Percentiles rank a stretch among this genome's conserved stretches.
Conservation (phyloP, 2,113 vertebrate species). For the Macrotus californicus region DNA sequence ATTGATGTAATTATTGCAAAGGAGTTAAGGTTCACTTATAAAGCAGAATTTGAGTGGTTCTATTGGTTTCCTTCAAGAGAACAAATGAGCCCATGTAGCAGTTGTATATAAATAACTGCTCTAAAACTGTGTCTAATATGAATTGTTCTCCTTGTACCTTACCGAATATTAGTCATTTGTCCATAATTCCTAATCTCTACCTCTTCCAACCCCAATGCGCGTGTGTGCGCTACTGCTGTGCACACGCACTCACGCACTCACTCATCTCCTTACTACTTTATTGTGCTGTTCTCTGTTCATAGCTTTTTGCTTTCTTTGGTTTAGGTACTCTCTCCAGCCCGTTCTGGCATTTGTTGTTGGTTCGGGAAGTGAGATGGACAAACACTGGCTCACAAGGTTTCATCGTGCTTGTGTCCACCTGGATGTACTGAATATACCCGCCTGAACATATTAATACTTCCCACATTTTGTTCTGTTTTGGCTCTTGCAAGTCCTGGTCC, state of each 20-base stretch:
- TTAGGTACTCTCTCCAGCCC: background rate
- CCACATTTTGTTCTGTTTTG: constrained; percentile 25
- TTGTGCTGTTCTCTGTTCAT: background rate
- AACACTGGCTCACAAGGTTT: constrained; percentile 45
- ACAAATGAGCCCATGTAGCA: background rate
- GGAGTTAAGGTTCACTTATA: constrained; percentile 27
- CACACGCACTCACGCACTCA: background rate
- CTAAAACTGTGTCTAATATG: background rate
- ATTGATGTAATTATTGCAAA: background rate
- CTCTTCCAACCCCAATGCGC: background rate
- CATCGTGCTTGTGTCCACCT: constrained; percentile 5
- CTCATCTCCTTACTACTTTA: background rate
- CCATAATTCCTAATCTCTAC: background rate
- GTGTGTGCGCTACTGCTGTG: background rate
- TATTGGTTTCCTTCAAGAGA: constrained; percentile 28
- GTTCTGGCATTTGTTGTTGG: constrained; percentile 2
- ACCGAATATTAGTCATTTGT: background rate
- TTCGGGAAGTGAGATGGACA: background rate
- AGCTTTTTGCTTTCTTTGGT: background rate
- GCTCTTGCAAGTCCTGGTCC: constrained; percentile 50
- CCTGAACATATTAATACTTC: background rate
- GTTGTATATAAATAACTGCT: background rate
- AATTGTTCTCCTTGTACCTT: background rate
- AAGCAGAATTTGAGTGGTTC: constrained; percentile 34
- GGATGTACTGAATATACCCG: background rate